phyloP scores from a whole-genome alignment of 1,140 invertebrate species.

The Spodoptera frugiperda region DNA sequence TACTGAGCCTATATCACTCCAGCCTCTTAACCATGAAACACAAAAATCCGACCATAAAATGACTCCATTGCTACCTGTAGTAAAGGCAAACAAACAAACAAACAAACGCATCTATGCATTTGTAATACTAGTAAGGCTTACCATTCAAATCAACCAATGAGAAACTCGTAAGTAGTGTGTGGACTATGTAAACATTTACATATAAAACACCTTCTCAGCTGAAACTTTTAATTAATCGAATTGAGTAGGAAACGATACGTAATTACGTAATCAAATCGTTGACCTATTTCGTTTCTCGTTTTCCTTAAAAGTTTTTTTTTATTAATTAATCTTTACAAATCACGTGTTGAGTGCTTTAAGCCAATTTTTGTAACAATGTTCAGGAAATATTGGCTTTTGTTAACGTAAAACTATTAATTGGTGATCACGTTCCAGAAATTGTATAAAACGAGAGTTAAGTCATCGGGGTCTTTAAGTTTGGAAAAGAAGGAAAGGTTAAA shows the following conservation, averaged over 20 bases:
- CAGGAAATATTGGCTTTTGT: not conserved
- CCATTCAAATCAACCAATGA: not conserved
- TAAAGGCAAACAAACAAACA: too few relatives aligned
- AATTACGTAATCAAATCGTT: not conserved
- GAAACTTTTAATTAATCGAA: slow-evolving; percentile 25
- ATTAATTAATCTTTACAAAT: slow-evolving; percentile 4
- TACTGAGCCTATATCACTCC: too few relatives aligned
- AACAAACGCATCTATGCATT: too few relatives aligned
- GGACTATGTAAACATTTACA: slow-evolving; percentile 14
- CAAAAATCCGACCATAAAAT: too few relatives aligned
- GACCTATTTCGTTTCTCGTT: slow-evolving; percentile 4
- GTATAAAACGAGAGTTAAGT: too few relatives aligned
- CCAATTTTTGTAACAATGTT: not conserved
- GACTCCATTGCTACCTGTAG: too few relatives aligned
- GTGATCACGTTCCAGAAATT: too few relatives aligned
- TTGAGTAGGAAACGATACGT: not conserved
- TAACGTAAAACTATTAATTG: too few relatives aligned
- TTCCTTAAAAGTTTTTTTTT: not conserved
- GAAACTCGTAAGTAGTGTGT: not conserved
- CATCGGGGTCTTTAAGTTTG: too few relatives aligned
- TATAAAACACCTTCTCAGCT: not conserved
- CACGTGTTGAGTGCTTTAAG: not conserved
- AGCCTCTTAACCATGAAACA: too few relatives aligned
- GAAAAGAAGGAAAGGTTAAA: too few relatives aligned
- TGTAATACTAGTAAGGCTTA: not conserved